These are phyloP conservation scores for Morelia viridis DNA, from an alignment of 2,797 vertebrate species.

Conservation along the genomic window DNA sequence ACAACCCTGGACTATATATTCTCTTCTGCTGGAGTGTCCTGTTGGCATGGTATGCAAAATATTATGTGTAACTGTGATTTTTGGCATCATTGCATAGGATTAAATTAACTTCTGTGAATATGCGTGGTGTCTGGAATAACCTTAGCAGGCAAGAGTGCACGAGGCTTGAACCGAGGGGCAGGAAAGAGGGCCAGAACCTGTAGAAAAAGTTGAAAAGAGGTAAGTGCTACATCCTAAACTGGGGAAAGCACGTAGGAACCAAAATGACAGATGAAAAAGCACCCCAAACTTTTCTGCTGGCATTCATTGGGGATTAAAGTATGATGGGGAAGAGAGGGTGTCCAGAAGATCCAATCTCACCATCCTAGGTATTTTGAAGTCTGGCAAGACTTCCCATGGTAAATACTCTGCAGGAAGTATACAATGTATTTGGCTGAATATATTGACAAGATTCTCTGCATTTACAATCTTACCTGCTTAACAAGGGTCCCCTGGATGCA, in stretches of 20 bases:
- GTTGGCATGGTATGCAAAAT: background rate
- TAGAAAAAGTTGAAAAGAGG: background rate
- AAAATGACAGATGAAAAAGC: background rate
- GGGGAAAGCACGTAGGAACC: background rate
- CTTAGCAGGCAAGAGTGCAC: background rate
- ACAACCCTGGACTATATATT: background rate
- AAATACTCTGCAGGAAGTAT: background rate
- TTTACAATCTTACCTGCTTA: background rate
- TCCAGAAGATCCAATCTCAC: background rate
- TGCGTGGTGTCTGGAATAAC: background rate
- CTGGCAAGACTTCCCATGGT: background rate
- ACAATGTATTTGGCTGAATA: background rate
- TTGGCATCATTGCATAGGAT: background rate
- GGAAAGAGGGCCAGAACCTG: background rate
- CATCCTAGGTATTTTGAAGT: background rate
- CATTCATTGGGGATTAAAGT: background rate
- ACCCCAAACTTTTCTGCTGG: background rate
- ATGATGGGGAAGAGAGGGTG: background rate
- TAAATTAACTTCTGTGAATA: background rate
- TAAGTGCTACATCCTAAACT: background rate
- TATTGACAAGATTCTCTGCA: background rate
- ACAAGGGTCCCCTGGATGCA: background rate
- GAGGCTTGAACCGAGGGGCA: background rate
- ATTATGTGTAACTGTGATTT: background rate
- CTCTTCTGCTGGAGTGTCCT: background rate